These are phyloP conservation scores for Cyprinodon variegatus DNA, from an alignment of 2,113 vertebrate species.

Conservation along the genomic window DNA sequence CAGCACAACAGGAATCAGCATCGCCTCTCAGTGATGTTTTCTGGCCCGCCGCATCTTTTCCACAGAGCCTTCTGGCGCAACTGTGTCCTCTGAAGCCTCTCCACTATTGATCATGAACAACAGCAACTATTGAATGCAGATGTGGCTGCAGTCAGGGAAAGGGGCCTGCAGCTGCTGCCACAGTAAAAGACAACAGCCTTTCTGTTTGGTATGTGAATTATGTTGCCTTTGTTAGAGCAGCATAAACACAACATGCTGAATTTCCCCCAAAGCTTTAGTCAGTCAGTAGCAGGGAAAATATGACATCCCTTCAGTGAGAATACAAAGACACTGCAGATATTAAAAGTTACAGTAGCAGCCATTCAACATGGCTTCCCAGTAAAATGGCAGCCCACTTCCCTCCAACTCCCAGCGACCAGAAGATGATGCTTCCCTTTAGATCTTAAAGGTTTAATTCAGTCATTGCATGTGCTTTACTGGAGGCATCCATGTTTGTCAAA, in stretches of 20 bases:
- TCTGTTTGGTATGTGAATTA: slow-evolving; percentile 37
- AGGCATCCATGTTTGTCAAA: too few relatives aligned
- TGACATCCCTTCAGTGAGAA: slow-evolving; percentile 14
- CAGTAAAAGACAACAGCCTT: slow-evolving; percentile 19
- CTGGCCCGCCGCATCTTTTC: slow-evolving; percentile 40
- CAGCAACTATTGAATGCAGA: slow-evolving; percentile 58
- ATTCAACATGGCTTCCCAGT: too few relatives aligned
- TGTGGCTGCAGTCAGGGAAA: slow-evolving; percentile 37
- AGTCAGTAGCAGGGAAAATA: slow-evolving; percentile 7
- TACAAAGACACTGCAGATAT: slow-evolving; percentile 33
- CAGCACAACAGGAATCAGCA: slow-evolving; percentile 44
- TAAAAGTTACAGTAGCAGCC: not conserved
- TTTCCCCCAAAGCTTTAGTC: slow-evolving; percentile 9
- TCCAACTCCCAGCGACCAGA: too few relatives aligned
- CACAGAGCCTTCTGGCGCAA: slow-evolving; percentile 52
- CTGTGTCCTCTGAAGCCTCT: slow-evolving; percentile 58
- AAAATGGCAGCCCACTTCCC: too few relatives aligned
- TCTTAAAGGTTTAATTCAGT: too few relatives aligned
- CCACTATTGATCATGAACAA: slow-evolving; percentile 61
- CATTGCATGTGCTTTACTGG: too few relatives aligned
- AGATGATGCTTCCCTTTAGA: too few relatives aligned
- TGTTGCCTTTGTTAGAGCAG: slow-evolving; percentile 40
- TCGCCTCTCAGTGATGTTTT: slow-evolving; percentile 24
- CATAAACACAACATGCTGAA: slow-evolving; percentile 23
- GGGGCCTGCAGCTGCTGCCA: not conserved